These are phyloP conservation scores for Mythimna impura DNA, from an alignment of 2,888 invertebrate species.

Conservation along the genomic window DNA sequence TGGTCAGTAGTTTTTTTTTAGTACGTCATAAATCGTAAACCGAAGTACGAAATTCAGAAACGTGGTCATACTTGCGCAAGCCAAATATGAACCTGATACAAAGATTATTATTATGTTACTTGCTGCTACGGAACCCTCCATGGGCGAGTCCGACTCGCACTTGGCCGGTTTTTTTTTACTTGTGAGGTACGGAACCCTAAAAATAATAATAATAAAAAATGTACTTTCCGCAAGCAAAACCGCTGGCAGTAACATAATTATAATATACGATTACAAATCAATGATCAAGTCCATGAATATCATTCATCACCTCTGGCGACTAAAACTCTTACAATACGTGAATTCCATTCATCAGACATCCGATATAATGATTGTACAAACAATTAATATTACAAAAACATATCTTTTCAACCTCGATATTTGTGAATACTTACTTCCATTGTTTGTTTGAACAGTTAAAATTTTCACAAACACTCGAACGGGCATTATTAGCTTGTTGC, in stretches of 20 bases:
- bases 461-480: slow-evolving; percentile 29
- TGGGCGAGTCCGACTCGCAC: too few relatives aligned
- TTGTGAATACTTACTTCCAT: slow-evolving; percentile 54
- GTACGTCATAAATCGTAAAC: too few relatives aligned
- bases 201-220: too few relatives aligned
- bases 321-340: slow-evolving; percentile 9
- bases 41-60: too few relatives aligned
- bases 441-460: slow-evolving; percentile 38
- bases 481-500: slow-evolving; percentile 30
- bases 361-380: slow-evolving; percentile 20
- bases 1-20: too few relatives aligned
- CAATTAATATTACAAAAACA: slow-evolving; percentile 53
- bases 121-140: too few relatives aligned
- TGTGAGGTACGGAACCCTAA: too few relatives aligned
- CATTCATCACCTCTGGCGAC: neutral
- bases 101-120: too few relatives aligned
- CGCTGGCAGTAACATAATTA: neutral
- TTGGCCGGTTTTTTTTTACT: too few relatives aligned
- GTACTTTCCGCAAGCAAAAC: too few relatives aligned
- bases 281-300: neutral
- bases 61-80: too few relatives aligned
- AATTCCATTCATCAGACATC: slow-evolving; percentile 22
- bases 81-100: too few relatives aligned
- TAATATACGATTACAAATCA: neutral
- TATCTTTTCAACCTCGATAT: slow-evolving; percentile 36